Conservation (phyloP, 2,888 invertebrate species). For the Mimumesa dahlbomi region DNA sequence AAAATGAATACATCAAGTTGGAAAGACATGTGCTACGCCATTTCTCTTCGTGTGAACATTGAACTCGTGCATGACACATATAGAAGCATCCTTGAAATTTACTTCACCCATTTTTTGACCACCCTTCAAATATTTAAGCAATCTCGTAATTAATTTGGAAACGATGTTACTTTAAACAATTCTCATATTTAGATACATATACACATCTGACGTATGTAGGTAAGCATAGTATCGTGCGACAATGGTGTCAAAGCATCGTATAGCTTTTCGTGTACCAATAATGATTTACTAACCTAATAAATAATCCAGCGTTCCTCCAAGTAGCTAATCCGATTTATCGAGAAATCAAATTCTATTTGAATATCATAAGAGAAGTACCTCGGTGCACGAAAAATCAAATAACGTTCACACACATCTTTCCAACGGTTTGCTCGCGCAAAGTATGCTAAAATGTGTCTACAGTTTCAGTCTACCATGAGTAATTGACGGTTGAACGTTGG, state of each 20-base stretch:
- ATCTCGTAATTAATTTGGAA: not conserved
- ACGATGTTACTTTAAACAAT: not conserved
- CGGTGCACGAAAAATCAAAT: constrained; percentile 56
- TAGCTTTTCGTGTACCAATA: constrained; percentile 41
- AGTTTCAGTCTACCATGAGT: constrained; percentile 32
- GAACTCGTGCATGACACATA: constrained; percentile 73
- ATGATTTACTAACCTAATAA: constrained; percentile 71
- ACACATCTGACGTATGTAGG: constrained; percentile 31
- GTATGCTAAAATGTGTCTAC: constrained; percentile 21
- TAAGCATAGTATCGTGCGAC: constrained; percentile 54
- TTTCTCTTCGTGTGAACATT: constrained; percentile 71
- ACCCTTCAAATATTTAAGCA: too few relatives aligned
- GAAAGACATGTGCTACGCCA: constrained; percentile 76
- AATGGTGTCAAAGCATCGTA: constrained; percentile 60
- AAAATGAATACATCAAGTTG: constrained; percentile 65
- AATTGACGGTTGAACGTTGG: constrained; percentile 54
- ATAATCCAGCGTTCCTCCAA: constrained; percentile 62
- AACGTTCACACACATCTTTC: constrained; percentile 77
- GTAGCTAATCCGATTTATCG: constrained; percentile 63
- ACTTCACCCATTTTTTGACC: too few relatives aligned
- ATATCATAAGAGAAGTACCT: constrained; percentile 7
- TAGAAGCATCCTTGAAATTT: constrained; percentile 49
- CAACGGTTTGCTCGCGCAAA: constrained; percentile 59
- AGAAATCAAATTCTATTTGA: constrained; percentile 25
- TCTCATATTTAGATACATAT: constrained; percentile 8